Conservation (phyloP, 2,888 invertebrate genomes). For the Odontomyia ornata region DNA sequence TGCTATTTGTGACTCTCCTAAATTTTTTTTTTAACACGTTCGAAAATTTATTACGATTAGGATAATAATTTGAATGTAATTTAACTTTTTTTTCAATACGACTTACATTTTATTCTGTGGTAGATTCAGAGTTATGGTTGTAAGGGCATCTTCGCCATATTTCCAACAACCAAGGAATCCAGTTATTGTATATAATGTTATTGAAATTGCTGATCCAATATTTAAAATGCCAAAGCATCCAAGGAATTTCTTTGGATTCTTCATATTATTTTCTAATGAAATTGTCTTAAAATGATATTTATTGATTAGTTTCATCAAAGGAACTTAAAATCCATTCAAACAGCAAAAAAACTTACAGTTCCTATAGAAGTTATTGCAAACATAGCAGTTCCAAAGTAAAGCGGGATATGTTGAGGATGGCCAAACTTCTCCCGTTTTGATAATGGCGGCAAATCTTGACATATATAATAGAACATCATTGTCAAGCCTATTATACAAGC, state of each 20-base stretch:
- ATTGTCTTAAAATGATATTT: slow-evolving; percentile 75
- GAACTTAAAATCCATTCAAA: too few relatives aligned
- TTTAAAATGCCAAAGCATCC: slow-evolving; percentile 83
- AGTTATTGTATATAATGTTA: slow-evolving; percentile 77
- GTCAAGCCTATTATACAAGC: too few relatives aligned
- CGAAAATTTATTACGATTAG: too few relatives aligned
- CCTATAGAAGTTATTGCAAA: slow-evolving; percentile 88
- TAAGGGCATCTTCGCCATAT: slow-evolving; percentile 74
- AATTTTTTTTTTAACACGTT: too few relatives aligned
- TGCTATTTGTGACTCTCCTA: too few relatives aligned
- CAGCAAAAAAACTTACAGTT: slow-evolving; percentile 69
- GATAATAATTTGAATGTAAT: too few relatives aligned
- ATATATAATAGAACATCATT: slow-evolving; percentile 77
- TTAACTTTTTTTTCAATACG: too few relatives aligned
- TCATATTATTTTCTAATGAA: slow-evolving; percentile 91
- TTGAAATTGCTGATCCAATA: slow-evolving; percentile 80
- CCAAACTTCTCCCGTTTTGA: slow-evolving; percentile 66
- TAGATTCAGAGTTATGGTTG: slow-evolving; percentile 85
- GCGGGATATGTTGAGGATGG: slow-evolving; percentile 69
- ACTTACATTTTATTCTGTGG: slow-evolving; percentile 69
- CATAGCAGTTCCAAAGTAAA: slow-evolving; percentile 89
- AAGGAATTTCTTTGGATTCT: slow-evolving; percentile 80
- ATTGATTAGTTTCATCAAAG: too few relatives aligned
- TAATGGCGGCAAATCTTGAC: slow-evolving; percentile 70
- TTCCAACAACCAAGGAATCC: slow-evolving; percentile 88